Evolutionary conservation across 2,888 invertebrate genomes (phyloP), one percentile per base, ranked within the genome.

Genomic region (Operophtera brumata): DNA sequence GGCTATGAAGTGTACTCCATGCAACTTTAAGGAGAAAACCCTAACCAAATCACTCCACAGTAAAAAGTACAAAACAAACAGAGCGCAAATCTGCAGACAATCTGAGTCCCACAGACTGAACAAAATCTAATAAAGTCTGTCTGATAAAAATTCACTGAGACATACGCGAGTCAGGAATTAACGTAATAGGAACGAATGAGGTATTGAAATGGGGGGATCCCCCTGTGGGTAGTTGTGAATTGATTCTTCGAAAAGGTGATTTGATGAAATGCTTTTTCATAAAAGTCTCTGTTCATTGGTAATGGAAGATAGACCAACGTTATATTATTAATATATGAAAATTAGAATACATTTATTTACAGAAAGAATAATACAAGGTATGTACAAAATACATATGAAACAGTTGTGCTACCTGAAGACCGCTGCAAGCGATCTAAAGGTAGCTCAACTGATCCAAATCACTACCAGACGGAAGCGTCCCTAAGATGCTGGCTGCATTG

Each of bases 51-150:
- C 26, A 42, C 42, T 11, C 7, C 13, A 2, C 14, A 20, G 13
- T 39, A 46, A 48, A 54, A 54, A 49, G 48, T 57, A 56, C 47
- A 58, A 54, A 40, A 36, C 30, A 30, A 30, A 48, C 34, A 43
- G 28, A 44, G 34, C 12, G 39, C 14, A 52, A 48, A 13, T 41
- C 45, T 12, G 41, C 41, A 51, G 56, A 56, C 56, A 47, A 57
- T 52, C 47, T 45, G 41, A 73, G 71, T 71, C 70, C 74, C 72
- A 61, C 75, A 84, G 84, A 84, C 84, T 77, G 84, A 64, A 75
- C 64, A 54, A 71, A 86, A 87, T 86, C 77, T 82, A 87, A 87
- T 86, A 86, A 86, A 65, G 65, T 65, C 68, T 67, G 61, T 59
- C 63, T 71, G 74, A 64, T 79, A 84, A 81, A 82, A 83, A 83